Percentiles rank a stretch among this genome's conserved stretches.
Evolutionary conservation across 2,797 vertebrate species (phyloP).

Genomic region (Benthosema pterotum): DNA sequence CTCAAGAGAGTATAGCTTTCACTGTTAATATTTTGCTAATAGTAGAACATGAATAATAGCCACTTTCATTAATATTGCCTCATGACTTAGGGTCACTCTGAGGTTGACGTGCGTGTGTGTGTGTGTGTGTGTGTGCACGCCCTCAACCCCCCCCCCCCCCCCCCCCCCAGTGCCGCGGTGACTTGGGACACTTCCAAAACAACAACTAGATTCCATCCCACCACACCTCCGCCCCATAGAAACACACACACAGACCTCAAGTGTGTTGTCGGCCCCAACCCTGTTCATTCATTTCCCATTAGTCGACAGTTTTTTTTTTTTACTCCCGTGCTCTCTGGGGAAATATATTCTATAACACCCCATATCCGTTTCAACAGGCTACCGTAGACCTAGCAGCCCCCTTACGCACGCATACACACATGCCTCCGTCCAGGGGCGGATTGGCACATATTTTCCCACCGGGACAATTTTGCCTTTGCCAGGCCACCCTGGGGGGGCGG

Average conservation of each 20-base stretch:
- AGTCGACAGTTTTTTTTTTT: conserved; percentile 63
- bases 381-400: conserved; percentile 41
- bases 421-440: too few species aligned
- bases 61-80: conserved; percentile 14
- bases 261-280: conserved; percentile 33
- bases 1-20: neutral
- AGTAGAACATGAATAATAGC: neutral
- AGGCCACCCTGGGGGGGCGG: too few species aligned
- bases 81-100: conserved; percentile 25
- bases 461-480: too few species aligned
- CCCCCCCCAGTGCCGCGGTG: conserved; percentile 1
- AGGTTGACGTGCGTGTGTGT: conserved; percentile 38
- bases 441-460: too few species aligned
- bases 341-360: conserved; percentile 54
- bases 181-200: conserved; percentile 60
- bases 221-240: conserved; percentile 38
- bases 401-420: conserved; percentile 8
- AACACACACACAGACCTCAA: conserved; percentile 37
- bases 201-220: conserved; percentile 22
- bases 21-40: neutral
- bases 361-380: conserved; percentile 55
- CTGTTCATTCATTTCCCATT: conserved; percentile 73
- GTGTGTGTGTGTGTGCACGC: neutral
- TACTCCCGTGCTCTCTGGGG: conserved; percentile 47
- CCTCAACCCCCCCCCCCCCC: too few species aligned